Base-by-base conservation (phyloP, 2,888 invertebrate genomes). In the Eurytoma californica region DNA sequence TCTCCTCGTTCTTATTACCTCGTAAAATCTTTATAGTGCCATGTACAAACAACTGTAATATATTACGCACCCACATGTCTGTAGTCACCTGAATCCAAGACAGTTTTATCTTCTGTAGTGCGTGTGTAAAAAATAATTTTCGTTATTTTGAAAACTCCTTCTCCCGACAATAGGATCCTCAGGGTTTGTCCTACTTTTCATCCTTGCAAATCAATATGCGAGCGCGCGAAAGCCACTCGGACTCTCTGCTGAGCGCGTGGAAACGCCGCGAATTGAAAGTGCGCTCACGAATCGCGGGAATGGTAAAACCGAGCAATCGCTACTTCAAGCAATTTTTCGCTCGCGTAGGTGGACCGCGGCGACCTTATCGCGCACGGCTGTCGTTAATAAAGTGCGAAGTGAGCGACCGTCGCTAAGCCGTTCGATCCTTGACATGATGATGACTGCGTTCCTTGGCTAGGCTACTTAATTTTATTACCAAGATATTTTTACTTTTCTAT, bases 141-240 rank as follows among this genome's bases (percentile, higher is more conserved):
- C n/a, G n/a, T n/a, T n/a, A n/a, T n/a, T n/a, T n/a, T n/a, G n/a
- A n/a, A n/a, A n/a, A n/a, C n/a, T n/a, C n/a, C n/a, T n/a, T n/a
- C n/a, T n/a, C n/a, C n/a, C n/a, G n/a, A n/a, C n/a, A n/a, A n/a
- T n/a, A n/a, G n/a, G n/a, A n/a, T n/a, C n/a, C n/a, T n/a, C n/a
- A n/a, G n/a, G n/a, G n/a, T n/a, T n/a, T n/a, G 12, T 47, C 28
- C 47, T 20, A 24, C 75, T 74, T 75, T 82, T 85, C 84, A 83
- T 85, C 85, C 84, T 85, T 84, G 84, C 83, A 81, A 82, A 72
- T 72, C 77, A 82, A 84, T 84, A 81, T 80, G 79, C 76, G 81
- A 82, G 80, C 81, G 82, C 61, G 57, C 18, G 57, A 57, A n/a
- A 0, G 61, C 30, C 5, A 14, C 4, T 14, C 53, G 12, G 53